Conservation (phyloP, 1,140 invertebrate species). For the Pseudobourletiella spinata region DNA sequence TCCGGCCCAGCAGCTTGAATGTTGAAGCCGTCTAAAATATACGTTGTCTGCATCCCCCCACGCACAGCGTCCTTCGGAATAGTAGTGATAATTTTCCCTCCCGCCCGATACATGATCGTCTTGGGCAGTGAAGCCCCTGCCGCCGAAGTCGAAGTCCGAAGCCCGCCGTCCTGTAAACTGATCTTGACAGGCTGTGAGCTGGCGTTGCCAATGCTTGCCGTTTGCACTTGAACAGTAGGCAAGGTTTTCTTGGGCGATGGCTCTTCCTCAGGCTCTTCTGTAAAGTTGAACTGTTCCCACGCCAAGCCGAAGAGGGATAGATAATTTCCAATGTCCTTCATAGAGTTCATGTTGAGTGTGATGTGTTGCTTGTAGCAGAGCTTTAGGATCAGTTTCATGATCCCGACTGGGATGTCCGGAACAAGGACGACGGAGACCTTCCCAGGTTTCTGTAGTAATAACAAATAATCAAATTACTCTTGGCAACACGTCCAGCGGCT, state of each 20-base stretch:
- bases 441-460: conserved; percentile 8
- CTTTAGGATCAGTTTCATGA: conserved; percentile 22
- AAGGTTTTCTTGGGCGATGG: neutral
- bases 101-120: too few species aligned
- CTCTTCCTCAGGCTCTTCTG: neutral
- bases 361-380: conserved; percentile 26
- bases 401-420: conserved; percentile 21
- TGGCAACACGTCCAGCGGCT: too few species aligned
- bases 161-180: too few species aligned
- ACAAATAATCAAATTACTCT: neutral
- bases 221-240: neutral
- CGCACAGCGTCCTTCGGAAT: too few species aligned
- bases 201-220: too few species aligned
- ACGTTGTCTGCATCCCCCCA: too few species aligned
- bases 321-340: conserved; percentile 22
- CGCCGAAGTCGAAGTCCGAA: too few species aligned
- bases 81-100: too few species aligned
- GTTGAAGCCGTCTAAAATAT: too few species aligned
- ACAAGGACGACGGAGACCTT: conserved; percentile 16
- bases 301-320: conserved; percentile 25
- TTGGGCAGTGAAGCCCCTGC: too few species aligned
- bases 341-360: conserved; percentile 12
- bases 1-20: too few species aligned
- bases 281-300: conserved; percentile 15
- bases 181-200: too few species aligned